phyloP scores from a whole-genome alignment of 2,888 invertebrate species.

The Chymomyza caudatula region DNA sequence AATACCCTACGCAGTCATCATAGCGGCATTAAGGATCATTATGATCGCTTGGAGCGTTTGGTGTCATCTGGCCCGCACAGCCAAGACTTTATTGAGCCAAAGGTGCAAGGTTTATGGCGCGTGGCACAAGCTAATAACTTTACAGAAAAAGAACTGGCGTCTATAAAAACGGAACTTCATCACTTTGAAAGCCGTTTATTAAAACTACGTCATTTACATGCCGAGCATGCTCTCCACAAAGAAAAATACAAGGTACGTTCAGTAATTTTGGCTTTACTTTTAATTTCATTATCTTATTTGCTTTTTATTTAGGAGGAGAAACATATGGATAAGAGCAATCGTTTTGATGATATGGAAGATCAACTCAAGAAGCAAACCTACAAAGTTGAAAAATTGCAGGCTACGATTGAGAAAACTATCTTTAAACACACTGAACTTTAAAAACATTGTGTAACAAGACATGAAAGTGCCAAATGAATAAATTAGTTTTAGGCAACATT shows the following conservation, averaged over 20 bases:
- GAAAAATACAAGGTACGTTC: constrained; percentile 82
- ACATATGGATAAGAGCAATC: constrained; percentile 82
- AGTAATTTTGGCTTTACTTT: not conserved
- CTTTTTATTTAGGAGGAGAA: constrained; percentile 79
- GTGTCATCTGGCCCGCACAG: constrained; percentile 88
- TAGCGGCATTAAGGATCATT: constrained; percentile 86
- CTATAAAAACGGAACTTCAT: constrained; percentile 89
- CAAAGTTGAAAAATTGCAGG: constrained; percentile 91
- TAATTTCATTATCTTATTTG: not conserved
- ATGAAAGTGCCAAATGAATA: constrained; percentile 3
- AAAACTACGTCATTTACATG: constrained; percentile 90
- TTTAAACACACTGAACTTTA: constrained; percentile 88
- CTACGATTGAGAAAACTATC: constrained; percentile 87
- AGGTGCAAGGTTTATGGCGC: constrained; percentile 93
- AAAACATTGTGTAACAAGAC: constrained; percentile 42
- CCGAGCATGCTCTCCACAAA: constrained; percentile 86
- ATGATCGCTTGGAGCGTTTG: constrained; percentile 86
- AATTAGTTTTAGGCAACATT: constrained; percentile 38
- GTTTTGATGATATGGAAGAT: constrained; percentile 84
- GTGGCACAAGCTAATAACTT: constrained; percentile 89
- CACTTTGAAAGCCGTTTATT: constrained; percentile 89
- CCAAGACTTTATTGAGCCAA: constrained; percentile 93
- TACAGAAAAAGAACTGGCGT: constrained; percentile 87
- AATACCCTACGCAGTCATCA: constrained; percentile 87
- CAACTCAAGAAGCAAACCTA: constrained; percentile 90